Percentiles rank a stretch among this genome's conserved stretches.
phyloP scores from a whole-genome alignment of 2,888 invertebrate genomes.

The Amiota mariae region DNA sequence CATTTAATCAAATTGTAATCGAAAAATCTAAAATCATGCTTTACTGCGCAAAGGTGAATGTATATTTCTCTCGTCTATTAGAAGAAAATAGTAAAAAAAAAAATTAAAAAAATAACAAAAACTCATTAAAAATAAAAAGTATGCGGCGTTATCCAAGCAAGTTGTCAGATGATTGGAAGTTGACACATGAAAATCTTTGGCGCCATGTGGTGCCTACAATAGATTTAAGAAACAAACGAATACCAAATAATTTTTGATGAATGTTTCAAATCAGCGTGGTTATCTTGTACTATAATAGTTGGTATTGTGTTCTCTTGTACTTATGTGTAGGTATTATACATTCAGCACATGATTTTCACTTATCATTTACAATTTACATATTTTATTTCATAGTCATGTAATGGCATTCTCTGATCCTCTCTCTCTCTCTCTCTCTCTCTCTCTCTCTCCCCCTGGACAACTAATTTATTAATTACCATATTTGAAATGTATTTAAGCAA shows the following conservation, averaged over 20 bases:
- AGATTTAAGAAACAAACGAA: background rate
- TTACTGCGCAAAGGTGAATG: slow-evolving; percentile 21
- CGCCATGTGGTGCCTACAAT: slow-evolving; percentile 44
- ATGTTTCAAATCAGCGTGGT: slow-evolving; percentile 5
- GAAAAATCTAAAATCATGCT: slow-evolving; percentile 12
- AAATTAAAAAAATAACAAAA: slow-evolving; percentile 52
- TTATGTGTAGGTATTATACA: background rate
- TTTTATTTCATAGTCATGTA: slow-evolving; percentile 2
- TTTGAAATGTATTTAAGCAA: slow-evolving; percentile 42
- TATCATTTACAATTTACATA: slow-evolving; percentile 2
- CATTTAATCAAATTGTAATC: slow-evolving; percentile 17
- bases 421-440: too few species aligned
- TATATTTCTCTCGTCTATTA: background rate
- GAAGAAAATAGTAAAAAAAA: background rate
- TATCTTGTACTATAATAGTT: slow-evolving; percentile 7
- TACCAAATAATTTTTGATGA: slow-evolving; percentile 12
- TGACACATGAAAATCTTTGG: slow-evolving; percentile 46
- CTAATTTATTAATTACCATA: slow-evolving; percentile 61
- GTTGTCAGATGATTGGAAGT: slow-evolving; percentile 43
- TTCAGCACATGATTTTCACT: background rate
- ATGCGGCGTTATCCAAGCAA: too few species aligned
- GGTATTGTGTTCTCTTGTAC: background rate
- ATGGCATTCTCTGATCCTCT: slow-evolving; percentile 33
- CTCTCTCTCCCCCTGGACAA: slow-evolving; percentile 28
- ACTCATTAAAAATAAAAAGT: slow-evolving; percentile 59